phyloP scores from a whole-genome alignment of 2,888 invertebrate species.

The Rhodophaea formosa region DNA sequence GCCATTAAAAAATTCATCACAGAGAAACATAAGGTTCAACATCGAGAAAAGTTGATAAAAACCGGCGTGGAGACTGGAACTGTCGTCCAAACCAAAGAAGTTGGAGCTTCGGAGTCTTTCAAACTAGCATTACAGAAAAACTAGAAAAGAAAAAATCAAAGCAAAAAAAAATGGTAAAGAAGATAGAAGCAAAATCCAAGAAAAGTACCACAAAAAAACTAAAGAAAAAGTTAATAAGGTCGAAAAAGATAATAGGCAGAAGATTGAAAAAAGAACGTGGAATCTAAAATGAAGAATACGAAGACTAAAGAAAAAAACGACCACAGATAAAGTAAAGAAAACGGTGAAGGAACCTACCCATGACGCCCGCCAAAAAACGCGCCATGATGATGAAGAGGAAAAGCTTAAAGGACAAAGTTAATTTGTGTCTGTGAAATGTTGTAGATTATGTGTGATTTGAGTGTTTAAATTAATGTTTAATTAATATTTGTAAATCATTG shows the following conservation, averaged over 20 bases:
- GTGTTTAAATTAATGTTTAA: not conserved
- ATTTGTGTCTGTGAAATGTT: not conserved
- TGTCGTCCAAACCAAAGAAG: conserved; percentile 58
- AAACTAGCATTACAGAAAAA: conserved; percentile 45
- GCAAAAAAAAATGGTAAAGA: conserved; percentile 25
- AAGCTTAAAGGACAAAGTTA: conserved; percentile 42
- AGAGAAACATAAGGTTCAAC: conserved; percentile 51
- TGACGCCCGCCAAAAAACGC: conserved; percentile 52
- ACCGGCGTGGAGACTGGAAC: conserved; percentile 54
- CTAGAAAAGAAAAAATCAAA: conserved; percentile 38
- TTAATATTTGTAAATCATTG: not conserved
- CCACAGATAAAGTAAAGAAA: conserved; percentile 29
- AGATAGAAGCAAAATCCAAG: conserved; percentile 26
- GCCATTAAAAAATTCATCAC: conserved; percentile 65
- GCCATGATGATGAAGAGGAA: conserved; percentile 54
- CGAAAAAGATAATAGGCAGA: conserved; percentile 25
- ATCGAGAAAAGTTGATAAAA: conserved; percentile 59
- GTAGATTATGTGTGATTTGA: not conserved
- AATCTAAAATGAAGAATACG: too few relatives aligned
- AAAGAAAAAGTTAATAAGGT: conserved; percentile 18
- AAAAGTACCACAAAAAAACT: conserved; percentile 26
- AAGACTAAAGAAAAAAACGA: conserved; percentile 16
- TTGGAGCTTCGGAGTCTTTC: conserved; percentile 65
- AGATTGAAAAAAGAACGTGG: conserved; percentile 15
- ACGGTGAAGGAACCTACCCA: conserved; percentile 30